phyloP scores from a whole-genome alignment of 2,888 invertebrate species.

The Sarcophaga subvicina region DNA sequence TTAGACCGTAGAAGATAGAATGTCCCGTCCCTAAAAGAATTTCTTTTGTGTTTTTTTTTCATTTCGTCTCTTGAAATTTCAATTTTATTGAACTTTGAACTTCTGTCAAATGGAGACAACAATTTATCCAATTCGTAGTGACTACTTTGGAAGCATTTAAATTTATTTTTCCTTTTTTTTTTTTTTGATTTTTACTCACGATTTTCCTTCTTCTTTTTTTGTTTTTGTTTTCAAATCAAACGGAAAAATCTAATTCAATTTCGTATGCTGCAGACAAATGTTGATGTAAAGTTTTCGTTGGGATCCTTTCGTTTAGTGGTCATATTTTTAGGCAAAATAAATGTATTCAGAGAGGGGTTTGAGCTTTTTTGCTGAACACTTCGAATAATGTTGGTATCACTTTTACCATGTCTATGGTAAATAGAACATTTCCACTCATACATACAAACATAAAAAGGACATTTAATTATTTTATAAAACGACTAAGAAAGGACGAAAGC shows the following conservation, averaged over 20 bases:
- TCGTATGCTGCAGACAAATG: constrained; percentile 32
- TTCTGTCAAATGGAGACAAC: too few species aligned
- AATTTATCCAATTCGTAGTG: too few species aligned
- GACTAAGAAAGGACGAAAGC: background rate
- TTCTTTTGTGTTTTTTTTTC: too few species aligned
- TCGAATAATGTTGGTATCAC: background rate
- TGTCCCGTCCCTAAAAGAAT: too few species aligned
- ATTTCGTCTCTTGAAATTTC: too few species aligned
- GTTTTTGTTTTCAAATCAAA: constrained; percentile 39
- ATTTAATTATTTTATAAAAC: constrained; percentile 59
- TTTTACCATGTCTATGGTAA: background rate
- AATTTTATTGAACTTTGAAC: too few species aligned
- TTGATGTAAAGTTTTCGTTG: background rate
- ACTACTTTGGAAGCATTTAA: too few species aligned
- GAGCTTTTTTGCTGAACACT: constrained; percentile 12
- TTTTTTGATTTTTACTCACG: too few species aligned
- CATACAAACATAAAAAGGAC: constrained; percentile 38
- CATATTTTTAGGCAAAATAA: constrained; percentile 13
- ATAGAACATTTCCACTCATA: constrained; percentile 37
- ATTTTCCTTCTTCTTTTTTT: constrained; percentile 9
- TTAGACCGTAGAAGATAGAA: too few species aligned
- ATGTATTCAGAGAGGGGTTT: constrained; percentile 6
- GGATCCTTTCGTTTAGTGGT: constrained; percentile 19
- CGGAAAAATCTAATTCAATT: constrained; percentile 67
- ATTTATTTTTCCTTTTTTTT: too few species aligned